Percentiles rank a stretch among this genome's conserved stretches.
Evolutionary conservation across 1,140 invertebrate species (phyloP).

Genomic region (Centruroides vittatus): DNA sequence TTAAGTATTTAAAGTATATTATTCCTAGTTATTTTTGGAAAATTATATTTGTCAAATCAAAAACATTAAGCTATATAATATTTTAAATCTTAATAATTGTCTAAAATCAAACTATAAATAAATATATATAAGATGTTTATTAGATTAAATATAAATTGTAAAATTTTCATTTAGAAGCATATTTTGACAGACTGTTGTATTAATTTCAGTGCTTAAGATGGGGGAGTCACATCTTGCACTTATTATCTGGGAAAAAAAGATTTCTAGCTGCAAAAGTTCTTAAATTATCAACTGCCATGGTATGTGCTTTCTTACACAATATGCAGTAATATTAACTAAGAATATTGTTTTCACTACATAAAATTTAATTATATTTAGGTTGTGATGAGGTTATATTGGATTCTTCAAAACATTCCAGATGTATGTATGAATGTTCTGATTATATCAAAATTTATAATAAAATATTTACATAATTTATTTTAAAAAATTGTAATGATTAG

Average conservation of each 20-base stretch:
- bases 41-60: too few relatives aligned
- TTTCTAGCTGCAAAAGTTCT: conserved; percentile 49
- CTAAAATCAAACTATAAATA: too few relatives aligned
- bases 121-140: too few relatives aligned
- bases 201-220: conserved; percentile 38
- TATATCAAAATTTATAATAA: neutral
- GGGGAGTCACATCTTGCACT: conserved; percentile 50
- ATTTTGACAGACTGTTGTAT: too few relatives aligned
- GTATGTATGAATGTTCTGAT: conserved; percentile 26
- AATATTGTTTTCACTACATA: neutral
- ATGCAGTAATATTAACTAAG: neutral
- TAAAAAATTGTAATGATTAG: too few relatives aligned
- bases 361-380: conserved; percentile 39
- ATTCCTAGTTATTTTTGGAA: too few relatives aligned
- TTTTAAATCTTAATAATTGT: too few relatives aligned
- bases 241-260: conserved; percentile 56
- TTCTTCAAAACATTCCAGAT: conserved; percentile 50
- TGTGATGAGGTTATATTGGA: conserved; percentile 60
- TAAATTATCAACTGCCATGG: conserved; percentile 65
- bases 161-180: too few relatives aligned
- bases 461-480: too few relatives aligned
- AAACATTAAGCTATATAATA: too few relatives aligned
- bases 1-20: too few relatives aligned
- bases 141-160: too few relatives aligned
- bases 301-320: conserved; percentile 23